Percentiles rank a stretch among this genome's conserved stretches.
Evolutionary conservation across 2,888 invertebrate species (phyloP).

Genomic region (Plebejus argus): DNA sequence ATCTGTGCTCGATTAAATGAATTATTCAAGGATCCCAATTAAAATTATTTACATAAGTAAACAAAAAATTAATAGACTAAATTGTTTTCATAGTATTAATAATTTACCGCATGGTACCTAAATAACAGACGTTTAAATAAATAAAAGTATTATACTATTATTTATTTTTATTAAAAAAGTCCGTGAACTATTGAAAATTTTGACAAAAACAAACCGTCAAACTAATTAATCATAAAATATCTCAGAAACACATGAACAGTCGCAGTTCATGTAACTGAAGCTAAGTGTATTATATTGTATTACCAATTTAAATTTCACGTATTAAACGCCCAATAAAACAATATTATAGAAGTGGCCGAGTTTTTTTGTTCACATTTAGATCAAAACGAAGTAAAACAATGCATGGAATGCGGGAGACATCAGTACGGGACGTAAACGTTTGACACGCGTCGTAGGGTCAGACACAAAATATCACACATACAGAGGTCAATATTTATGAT

Average conservation of each 20-base stretch:
- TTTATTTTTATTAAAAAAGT: too few species aligned
- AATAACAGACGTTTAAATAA: neutral
- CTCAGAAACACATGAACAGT: too few species aligned
- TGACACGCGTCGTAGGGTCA: conserved; percentile 11
- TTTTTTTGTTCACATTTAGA: neutral
- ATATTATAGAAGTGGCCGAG: too few species aligned
- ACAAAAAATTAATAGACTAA: neutral
- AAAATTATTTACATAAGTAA: neutral
- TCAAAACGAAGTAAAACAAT: too few species aligned
- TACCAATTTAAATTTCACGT: too few species aligned
- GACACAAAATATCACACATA: conserved; percentile 28
- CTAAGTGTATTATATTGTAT: too few species aligned
- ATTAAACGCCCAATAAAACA: too few species aligned
- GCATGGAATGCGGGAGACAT: neutral
- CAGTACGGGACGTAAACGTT: neutral
- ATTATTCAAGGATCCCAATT: neutral
- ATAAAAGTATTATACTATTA: neutral
- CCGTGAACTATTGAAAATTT: too few species aligned
- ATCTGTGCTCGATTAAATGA: neutral
- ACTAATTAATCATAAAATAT: too few species aligned
- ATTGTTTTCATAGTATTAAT: neutral
- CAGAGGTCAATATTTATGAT: conserved; percentile 22
- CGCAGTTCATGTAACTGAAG: too few species aligned
- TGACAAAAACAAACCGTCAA: too few species aligned
- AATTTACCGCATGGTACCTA: too few species aligned